Percentiles rank a stretch among this genome's conserved stretches.
Conservation (phyloP, 2,113 vertebrate genomes). For the Etia nguti region DNA sequence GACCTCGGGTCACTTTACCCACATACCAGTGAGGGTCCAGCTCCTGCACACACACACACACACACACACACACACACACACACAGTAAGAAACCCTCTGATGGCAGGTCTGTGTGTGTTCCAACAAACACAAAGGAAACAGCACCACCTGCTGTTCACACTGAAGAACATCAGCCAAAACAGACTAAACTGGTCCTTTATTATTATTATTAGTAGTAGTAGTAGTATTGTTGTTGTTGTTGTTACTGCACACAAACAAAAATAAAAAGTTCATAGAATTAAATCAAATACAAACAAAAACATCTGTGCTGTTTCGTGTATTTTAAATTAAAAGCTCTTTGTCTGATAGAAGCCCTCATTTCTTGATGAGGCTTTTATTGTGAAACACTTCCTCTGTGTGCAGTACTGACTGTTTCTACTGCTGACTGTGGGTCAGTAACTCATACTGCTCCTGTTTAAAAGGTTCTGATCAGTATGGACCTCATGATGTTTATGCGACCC, state of each 20-base stretch:
- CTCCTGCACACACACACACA: conserved; percentile 24
- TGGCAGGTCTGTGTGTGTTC: background rate
- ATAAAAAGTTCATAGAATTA: background rate
- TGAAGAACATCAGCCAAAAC: background rate
- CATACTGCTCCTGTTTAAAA: background rate
- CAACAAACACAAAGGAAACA: background rate
- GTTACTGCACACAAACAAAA: background rate
- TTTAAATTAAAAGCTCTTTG: background rate
- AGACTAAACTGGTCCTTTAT: background rate
- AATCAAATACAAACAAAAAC: background rate
- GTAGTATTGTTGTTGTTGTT: too few relatives aligned
- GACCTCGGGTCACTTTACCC: conserved; percentile 77
- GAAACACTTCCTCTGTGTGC: background rate
- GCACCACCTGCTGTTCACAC: conserved; percentile 1
- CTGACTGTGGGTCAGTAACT: background rate
- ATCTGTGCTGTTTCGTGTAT: fast-evolving
- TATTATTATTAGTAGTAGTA: too few relatives aligned
- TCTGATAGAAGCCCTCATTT: background rate
- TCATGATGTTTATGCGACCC: background rate
- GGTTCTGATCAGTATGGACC: background rate
- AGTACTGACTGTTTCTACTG: background rate
- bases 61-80: background rate
- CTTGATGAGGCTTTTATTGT: background rate
- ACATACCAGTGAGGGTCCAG: conserved; percentile 82
- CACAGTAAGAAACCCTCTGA: background rate